These are phyloP conservation scores for Hermetia illucens DNA, from an alignment of 1,140 invertebrate genomes.

Conservation along the genomic window DNA sequence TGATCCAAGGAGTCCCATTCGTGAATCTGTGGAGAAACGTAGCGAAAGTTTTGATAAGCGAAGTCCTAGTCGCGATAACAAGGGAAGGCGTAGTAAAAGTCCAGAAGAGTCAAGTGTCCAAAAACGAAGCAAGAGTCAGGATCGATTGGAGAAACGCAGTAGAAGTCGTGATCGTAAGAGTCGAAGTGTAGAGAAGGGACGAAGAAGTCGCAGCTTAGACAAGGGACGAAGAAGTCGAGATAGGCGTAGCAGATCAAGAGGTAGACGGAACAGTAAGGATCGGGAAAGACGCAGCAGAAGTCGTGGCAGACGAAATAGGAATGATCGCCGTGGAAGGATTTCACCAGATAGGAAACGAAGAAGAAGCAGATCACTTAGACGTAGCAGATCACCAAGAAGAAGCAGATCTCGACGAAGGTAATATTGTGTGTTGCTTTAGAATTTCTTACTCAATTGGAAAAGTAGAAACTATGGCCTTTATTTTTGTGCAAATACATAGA, in stretches of 20 bases:
- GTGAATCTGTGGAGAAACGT: not conserved
- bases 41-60: too few species aligned
- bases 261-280: not conserved
- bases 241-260: not conserved
- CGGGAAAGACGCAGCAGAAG: not conserved
- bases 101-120: not conserved
- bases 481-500: not conserved
- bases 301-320: not conserved
- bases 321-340: conserved; percentile 15
- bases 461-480: too few species aligned
- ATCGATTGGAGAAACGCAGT: not conserved
- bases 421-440: not conserved
- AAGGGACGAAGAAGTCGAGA: not conserved
- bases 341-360: conserved; percentile 1
- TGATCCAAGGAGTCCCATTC: not conserved
- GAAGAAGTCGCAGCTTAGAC: not conserved
- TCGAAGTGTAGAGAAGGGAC: not conserved
- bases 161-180: conserved; percentile 8
- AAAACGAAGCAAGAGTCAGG: not conserved
- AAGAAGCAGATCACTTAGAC: not conserved
- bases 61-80: conserved; percentile 2
- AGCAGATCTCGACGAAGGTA: conserved; percentile 6
- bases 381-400: conserved; percentile 9
- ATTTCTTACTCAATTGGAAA: not conserved
- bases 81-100: conserved; percentile 6